These are phyloP conservation scores for Rhinolophus sinicus DNA, from an alignment of 2,113 vertebrate genomes.

Conservation along the genomic window DNA sequence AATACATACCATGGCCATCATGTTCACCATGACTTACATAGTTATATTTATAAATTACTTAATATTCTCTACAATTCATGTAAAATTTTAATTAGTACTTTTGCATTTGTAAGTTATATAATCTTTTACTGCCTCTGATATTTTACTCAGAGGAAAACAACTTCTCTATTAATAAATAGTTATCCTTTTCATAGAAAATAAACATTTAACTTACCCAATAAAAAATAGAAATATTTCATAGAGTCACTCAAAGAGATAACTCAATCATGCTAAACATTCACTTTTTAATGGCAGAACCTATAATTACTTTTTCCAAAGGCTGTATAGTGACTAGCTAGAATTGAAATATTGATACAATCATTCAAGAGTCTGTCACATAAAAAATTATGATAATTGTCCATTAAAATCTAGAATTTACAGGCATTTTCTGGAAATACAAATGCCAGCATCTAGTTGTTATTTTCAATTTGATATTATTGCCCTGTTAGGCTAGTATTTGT, in stretches of 20 bases:
- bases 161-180: not conserved
- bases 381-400: conserved; percentile 12
- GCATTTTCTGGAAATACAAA: not conserved
- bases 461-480: not conserved
- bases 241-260: not conserved
- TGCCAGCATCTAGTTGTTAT: not conserved
- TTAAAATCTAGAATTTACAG: not conserved
- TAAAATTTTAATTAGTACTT: not conserved
- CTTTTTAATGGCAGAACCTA: not conserved
- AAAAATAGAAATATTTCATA: not conserved
- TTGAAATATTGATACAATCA: not conserved
- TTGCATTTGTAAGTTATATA: conserved; percentile 10
- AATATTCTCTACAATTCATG: not conserved
- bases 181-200: not conserved
- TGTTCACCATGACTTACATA: not conserved
- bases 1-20: not conserved
- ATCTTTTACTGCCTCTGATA: not conserved
- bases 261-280: not conserved
- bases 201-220: not conserved
- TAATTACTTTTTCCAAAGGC: not conserved
- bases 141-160: not conserved
- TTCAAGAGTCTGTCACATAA: not conserved
- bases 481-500: not conserved
- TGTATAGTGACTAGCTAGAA: not conserved
- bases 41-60: not conserved